Evolutionary conservation across 2,888 invertebrate genomes (phyloP), one percentile per base, ranked within the genome.

Genomic region (Mimas tiliae): DNA sequence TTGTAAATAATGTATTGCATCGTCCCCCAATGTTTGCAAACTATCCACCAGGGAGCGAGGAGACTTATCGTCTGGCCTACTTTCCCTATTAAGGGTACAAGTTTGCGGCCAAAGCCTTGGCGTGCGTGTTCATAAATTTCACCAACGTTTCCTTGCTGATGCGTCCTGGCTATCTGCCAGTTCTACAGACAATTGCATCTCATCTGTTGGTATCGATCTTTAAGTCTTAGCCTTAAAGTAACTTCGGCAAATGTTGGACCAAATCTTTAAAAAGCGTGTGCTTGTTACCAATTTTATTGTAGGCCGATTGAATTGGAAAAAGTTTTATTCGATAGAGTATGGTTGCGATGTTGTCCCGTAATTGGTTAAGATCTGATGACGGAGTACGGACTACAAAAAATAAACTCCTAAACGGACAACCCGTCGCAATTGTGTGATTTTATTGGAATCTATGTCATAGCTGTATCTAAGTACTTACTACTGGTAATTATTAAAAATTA

Each of bases 121-220:
- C 67, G 70, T 70, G 71, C 68, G 73, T 71, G 67, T 63, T 65
- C 64, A 68, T 73, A 73, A 71, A 73, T 70, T 80, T 76, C 69
- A 70, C 72, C 65, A 71, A 72, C 70, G 69, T 77, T 74, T 76
- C 81, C 76, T 77, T 70, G 73, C 74, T 77, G 79, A 83, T 78
- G 76, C 74, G 65, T 76, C 75, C 67, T 85, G 85, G 85, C 78
- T 1, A 38, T 12, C 21, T 62, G 79, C 83, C 84, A 83, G 73
- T 27, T 27, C 27, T 27, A 73, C 19, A 42, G 58, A 65, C 34
- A 34, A 53, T 55, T 34, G 33, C 19, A 58, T 47, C 12, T 65
- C 34, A 65, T 48, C 65, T 55, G 55, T 65, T 65, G 48, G 55
- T 65, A 65, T 52, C 34, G 48, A 65, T 33, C 55, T 48, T 65